These are phyloP conservation scores for Podarcis muralis DNA, from an alignment of 2,113 vertebrate species.

Conservation along the genomic window DNA sequence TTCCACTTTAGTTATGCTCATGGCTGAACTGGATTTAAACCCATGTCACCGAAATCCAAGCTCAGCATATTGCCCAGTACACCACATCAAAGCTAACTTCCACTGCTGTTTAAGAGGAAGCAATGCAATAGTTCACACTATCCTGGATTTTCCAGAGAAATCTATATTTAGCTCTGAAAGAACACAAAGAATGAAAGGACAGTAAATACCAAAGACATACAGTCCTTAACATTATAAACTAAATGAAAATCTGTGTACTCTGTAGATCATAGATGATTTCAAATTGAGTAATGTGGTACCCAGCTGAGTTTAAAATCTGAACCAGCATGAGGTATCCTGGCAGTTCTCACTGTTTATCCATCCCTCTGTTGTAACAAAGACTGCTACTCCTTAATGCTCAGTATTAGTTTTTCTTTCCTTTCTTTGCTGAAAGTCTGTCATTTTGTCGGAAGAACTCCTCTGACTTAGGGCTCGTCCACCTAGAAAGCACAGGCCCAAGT, in stretches of 20 bases:
- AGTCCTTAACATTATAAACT: constrained; percentile 9
- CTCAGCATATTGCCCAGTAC: background rate
- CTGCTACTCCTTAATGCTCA: background rate
- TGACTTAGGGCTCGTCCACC: background rate
- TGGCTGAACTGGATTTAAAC: background rate
- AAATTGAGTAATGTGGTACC: constrained; percentile 27
- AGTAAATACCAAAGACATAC: constrained; percentile 17
- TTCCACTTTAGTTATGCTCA: background rate
- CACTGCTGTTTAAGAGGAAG: background rate
- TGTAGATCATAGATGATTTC: constrained; percentile 5
- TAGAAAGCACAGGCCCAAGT: too few relatives aligned
- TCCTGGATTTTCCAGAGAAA: background rate
- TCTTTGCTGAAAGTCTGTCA: background rate
- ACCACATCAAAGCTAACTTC: background rate
- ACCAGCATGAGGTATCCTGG: constrained; percentile 36
- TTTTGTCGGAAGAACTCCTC: constrained; percentile 10
- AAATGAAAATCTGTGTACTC: constrained; percentile 46
- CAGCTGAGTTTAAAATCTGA: constrained; percentile 36
- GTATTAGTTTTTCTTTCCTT: background rate
- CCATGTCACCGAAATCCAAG: background rate
- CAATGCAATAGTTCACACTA: constrained; percentile 9
- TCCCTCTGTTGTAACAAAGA: constrained; percentile 12
- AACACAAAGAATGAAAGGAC: constrained; percentile 18
- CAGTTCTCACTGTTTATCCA: constrained; percentile 25
- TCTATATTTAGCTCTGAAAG: constrained; percentile 24